Base-by-base conservation (phyloP, 2,797 vertebrate species). In the Coreius guichenoti region DNA sequence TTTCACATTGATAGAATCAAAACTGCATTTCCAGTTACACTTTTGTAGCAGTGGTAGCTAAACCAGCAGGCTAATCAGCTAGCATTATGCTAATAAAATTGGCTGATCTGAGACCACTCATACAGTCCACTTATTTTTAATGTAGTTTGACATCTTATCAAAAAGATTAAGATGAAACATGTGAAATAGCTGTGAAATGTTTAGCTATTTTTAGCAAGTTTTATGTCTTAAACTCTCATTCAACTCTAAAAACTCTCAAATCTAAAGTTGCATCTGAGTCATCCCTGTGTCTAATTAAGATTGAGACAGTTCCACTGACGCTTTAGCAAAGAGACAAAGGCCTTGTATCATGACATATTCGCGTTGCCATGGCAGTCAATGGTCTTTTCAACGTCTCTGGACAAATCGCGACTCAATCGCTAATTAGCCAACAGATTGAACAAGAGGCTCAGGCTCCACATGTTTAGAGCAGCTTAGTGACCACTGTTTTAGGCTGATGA, bases 381-480 rank as follows among this genome's bases (percentile, higher is more conserved):
- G 76, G 76, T 72, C 83, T 65, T 72, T 73, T 72, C 36, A 85
- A 72, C 11, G 69, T 73, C 81, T 56, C 81, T 74, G 68, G 81
- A 82, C 54, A 47, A 63, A 63, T 61, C 73, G 29, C 29, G 39
- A 72, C 51, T 72, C 54, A 9, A 85, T 11, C 54, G 21, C 83
- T 85, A 85, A 85, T 85, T 85, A 72, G 67, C 65, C 11, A 72
- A 80, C 43, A 63, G 83, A 84, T 79, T 79, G 36, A 84, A 61
- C 26, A 58, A 79, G 83, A 80, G 63, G 29, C 54, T 45, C 26
- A 58, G 67, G 29, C 76, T 61, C 56, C 68, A 29, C n/a, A n/a
- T 45, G 63, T 78, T 69, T 36, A 80, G 36, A 85, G 11, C 68
- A 80, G 54, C 29, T 58, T 79, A 47, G 39, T 80, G 21, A 13